Conservation (phyloP, 2,888 invertebrate species). For the Thymelicus lineola region DNA sequence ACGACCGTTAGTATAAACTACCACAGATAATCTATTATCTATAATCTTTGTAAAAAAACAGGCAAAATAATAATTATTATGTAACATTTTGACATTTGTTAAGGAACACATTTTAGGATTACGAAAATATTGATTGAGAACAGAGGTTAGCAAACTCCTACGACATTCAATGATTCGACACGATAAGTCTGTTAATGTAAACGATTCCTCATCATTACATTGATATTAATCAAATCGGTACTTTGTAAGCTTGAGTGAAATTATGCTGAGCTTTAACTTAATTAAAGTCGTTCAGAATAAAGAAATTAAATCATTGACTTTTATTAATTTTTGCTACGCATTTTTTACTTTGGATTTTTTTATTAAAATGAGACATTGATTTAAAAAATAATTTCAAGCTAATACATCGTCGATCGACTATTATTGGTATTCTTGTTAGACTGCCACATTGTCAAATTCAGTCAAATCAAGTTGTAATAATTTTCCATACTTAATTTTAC, state of each 20-base stretch:
- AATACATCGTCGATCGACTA: too few relatives aligned
- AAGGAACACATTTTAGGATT: too few relatives aligned
- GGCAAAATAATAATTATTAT: too few relatives aligned
- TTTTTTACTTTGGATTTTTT: background rate
- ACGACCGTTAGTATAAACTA: too few relatives aligned
- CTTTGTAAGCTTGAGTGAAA: slow-evolving; percentile 13
- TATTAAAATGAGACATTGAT: background rate
- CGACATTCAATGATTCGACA: background rate
- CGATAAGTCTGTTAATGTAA: background rate
- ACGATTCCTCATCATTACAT: slow-evolving; percentile 6
- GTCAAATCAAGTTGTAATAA: too few relatives aligned
- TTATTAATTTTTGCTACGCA: background rate
- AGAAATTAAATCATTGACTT: slow-evolving; percentile 1
- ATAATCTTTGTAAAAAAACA: too few relatives aligned
- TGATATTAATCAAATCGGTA: slow-evolving; percentile 22
- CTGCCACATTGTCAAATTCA: too few relatives aligned
- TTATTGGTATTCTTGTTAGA: too few relatives aligned
- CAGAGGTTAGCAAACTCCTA: background rate
- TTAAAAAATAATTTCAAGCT: background rate
- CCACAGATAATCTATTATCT: too few relatives aligned
- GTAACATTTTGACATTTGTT: too few relatives aligned
- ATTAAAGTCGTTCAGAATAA: slow-evolving; percentile 20
- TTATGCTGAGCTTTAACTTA: slow-evolving; percentile 21
- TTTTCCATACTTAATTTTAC: too few relatives aligned
- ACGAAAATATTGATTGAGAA: too few relatives aligned